Evolutionary conservation across 2,113 vertebrate genomes (phyloP).

Genomic region (Aegotheles bennettii): DNA sequence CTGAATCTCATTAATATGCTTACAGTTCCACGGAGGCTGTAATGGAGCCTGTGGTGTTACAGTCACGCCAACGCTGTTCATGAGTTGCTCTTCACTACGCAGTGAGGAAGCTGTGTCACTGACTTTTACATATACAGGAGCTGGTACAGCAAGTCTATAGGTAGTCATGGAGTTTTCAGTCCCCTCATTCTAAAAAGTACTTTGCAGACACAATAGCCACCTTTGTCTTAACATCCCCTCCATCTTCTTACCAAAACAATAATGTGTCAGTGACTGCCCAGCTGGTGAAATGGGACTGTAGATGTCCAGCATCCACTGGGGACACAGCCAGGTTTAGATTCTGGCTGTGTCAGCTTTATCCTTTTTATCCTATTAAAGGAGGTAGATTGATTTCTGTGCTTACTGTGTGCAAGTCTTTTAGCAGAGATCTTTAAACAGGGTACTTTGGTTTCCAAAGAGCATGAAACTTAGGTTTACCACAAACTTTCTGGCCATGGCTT

Average conservation of each 20-base stretch:
- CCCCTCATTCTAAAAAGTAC: neutral
- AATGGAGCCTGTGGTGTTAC: neutral
- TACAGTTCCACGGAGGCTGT: neutral
- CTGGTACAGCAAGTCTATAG: neutral
- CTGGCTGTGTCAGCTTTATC: neutral
- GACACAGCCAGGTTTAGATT: neutral
- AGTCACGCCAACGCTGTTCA: neutral
- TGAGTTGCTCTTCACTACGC: neutral
- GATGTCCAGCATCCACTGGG: neutral
- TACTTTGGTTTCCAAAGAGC: slow-evolving; percentile 3
- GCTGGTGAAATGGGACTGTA: neutral
- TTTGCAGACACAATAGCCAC: neutral
- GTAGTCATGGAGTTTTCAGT: neutral
- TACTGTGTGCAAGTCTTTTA: neutral
- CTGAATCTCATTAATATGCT: slow-evolving; percentile 16
- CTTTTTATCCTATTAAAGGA: neutral
- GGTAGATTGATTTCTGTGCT: neutral
- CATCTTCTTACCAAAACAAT: neutral
- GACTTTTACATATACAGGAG: neutral
- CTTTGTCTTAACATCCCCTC: neutral
- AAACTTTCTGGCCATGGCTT: neutral
- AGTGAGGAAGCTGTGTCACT: neutral
- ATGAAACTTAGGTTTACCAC: neutral
- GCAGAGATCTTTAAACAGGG: neutral
- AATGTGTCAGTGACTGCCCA: neutral